Evolutionary conservation across 1,140 invertebrate species (phyloP), one percentile per base, ranked within the genome.

Genomic region (Neodiprion fabricii): DNA sequence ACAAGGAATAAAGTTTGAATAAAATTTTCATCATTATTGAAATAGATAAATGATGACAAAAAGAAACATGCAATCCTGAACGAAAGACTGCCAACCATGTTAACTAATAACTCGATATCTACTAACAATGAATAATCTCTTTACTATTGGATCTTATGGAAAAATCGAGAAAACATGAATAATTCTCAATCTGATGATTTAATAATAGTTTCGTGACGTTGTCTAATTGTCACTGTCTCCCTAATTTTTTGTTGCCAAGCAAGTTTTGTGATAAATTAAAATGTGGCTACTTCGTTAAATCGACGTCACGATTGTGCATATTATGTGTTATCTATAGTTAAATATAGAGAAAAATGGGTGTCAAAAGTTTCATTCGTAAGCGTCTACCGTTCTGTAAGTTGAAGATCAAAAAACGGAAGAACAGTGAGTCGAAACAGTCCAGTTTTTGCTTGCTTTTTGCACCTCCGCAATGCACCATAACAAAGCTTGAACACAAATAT

Each of bases 301-400:
- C 28, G 28, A 5, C 28, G 28, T 40, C 28, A 40, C 28, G 5
- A 40, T 40, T 40, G 28, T 40, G 28, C 5, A 40, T 40, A 40
- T 5, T 40, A 40, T 40, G 28, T 40, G 28, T 40, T 40, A 40
- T 40, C 28, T 40, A 40, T 40, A 40, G 28, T 40, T 48, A 61
- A 71, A 70, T 72, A 40, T 75, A 70, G 40, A 61, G 8, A 48
- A 82, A 79, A 72, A 86, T 86, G 85, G 85, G 85, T 28, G 80
- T 86, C 71, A 86, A 86, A 75, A 86, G 80, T 75, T 86, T 86
- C 47, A 81, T 86, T 23, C 85, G 84, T 81, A 86, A 86, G 50
- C 76, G 83, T 69, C 82, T 86, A 72, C 84, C 83, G 4, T 85
- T 85, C 68, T 85, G 81, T 79, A 86, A 85, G 72, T 74, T 84